Conservation (phyloP, 2,797 vertebrate genomes). For the Megalops cyprinoides region DNA sequence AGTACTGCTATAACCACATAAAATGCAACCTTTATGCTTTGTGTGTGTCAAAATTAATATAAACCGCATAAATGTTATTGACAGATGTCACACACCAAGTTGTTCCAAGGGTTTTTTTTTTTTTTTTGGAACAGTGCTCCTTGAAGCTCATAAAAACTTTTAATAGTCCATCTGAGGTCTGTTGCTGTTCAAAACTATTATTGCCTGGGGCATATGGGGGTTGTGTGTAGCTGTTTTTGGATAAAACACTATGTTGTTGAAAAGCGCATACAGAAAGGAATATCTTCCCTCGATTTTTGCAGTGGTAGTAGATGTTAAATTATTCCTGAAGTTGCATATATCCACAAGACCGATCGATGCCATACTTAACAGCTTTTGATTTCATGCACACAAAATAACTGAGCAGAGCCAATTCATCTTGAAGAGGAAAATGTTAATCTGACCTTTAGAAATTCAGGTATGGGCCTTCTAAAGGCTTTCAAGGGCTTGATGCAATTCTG, state of each 20-base stretch:
- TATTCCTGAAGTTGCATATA: no score
- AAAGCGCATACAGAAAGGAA: neutral
- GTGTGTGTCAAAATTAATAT: no score
- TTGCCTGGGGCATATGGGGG: neutral
- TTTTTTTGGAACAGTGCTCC: no score
- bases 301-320: no score
- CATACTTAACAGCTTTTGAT: neutral
- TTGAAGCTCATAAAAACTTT: no score
- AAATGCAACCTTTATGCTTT: no score
- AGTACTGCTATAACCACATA: no score
- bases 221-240: neutral
- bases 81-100: no score
- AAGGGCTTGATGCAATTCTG: neutral
- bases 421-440: neutral
- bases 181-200: neutral
- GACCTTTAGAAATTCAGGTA: neutral
- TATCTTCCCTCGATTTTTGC: neutral
- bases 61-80: neutral
- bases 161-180: neutral
- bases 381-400: neutral
- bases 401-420: neutral
- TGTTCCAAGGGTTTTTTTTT: neutral
- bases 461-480: neutral
- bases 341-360: no score
- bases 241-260: neutral